A percentile compares a stretch with the other conserved stretches of the same genome.
These are phyloP conservation scores for Chrysomallon squamiferum DNA, from an alignment of 1,140 invertebrate genomes.

Conservation along the genomic window DNA sequence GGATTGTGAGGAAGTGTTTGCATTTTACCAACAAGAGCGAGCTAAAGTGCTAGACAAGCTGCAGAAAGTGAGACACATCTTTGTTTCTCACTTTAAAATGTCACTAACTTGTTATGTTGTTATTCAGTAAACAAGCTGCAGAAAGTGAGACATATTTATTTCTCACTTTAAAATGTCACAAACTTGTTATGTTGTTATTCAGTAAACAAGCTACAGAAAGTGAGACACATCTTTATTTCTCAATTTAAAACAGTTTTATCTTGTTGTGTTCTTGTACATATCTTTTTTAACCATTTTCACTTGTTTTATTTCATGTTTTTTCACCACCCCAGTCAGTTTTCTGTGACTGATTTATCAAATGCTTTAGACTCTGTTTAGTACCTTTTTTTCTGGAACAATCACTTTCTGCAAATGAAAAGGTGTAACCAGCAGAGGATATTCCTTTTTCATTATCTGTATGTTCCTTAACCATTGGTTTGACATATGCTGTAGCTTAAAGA, in stretches of 20 bases:
- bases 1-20: slow-evolving; percentile 62
- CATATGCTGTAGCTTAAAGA: too few species aligned
- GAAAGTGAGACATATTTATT: neutral
- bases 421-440: too few species aligned
- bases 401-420: too few species aligned
- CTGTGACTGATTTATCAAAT: too few species aligned
- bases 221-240: neutral
- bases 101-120: neutral
- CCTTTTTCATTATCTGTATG: too few species aligned
- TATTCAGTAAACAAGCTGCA: slow-evolving; percentile 41
- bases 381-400: too few species aligned
- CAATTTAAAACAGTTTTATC: neutral
- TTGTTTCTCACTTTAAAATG: neutral
- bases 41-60: slow-evolving; percentile 54
- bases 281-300: neutral
- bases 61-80: slow-evolving; percentile 4
- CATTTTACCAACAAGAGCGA: slow-evolving; percentile 56
- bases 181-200: too few species aligned
- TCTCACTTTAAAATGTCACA: neutral
- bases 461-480: too few species aligned
- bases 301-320: neutral
- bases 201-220: slow-evolving; percentile 42
- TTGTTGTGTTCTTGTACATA: neutral
- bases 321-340: too few species aligned
- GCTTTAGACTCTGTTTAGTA: too few species aligned